Evolutionary conservation across 2,888 invertebrate species (phyloP).

Genomic region (Homarus gammarus): DNA sequence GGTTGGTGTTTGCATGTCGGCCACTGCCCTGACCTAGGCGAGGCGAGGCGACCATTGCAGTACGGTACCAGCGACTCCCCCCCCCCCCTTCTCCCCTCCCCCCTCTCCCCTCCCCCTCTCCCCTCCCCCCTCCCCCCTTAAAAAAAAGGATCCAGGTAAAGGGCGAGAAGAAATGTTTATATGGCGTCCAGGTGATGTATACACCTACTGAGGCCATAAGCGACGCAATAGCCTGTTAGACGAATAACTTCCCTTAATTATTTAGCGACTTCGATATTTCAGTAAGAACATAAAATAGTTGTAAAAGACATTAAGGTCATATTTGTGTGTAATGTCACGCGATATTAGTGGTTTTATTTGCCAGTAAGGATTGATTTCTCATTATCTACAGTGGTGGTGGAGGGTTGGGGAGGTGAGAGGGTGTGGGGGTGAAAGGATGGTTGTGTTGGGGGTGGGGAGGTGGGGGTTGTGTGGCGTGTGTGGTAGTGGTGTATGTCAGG

Average conservation of each 20-base stretch:
- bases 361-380: slow-evolving; percentile 20
- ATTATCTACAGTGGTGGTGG: not conserved
- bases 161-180: not conserved
- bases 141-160: not conserved
- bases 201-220: not conserved
- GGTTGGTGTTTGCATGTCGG: too few species aligned
- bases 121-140: too few species aligned
- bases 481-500: not conserved
- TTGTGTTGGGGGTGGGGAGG: not conserved
- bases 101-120: too few species aligned
- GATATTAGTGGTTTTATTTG: slow-evolving; percentile 10
- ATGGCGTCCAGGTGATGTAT: not conserved
- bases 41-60: too few species aligned
- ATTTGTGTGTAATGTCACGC: slow-evolving; percentile 11
- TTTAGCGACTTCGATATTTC: slow-evolving; percentile 12
- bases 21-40: too few species aligned
- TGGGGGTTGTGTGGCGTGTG: slow-evolving; percentile 15
- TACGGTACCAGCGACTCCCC: too few species aligned
- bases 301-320: slow-evolving; percentile 14
- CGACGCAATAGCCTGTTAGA: not conserved
- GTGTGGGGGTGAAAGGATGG: not conserved
- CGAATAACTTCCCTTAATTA: not conserved
- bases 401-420: not conserved
- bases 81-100: too few species aligned
- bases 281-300: slow-evolving; percentile 2